Evolutionary conservation across 2,113 vertebrate species (phyloP).

Genomic region (Microcebus tavaratra): DNA sequence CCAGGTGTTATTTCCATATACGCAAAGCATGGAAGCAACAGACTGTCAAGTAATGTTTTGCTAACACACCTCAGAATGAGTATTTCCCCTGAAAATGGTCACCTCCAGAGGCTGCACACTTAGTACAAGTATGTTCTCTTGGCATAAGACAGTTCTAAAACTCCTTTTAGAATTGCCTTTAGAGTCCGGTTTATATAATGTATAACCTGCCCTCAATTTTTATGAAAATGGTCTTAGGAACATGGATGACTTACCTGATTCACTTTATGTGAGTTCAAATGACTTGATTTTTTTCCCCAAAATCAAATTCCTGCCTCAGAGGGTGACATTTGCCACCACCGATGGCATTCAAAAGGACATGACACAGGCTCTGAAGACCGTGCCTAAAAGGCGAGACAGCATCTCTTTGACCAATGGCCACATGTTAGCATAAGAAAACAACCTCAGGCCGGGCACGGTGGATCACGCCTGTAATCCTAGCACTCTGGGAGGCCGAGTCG

Average conservation of each 20-base stretch:
- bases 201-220: neutral
- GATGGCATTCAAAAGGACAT: neutral
- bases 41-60: neutral
- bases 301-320: slow-evolving; percentile 9
- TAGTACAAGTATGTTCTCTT: neutral
- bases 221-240: neutral
- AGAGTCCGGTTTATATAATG: neutral
- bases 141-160: neutral
- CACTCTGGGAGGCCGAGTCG: no score
- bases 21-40: neutral
- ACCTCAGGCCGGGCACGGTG: neutral
- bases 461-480: no score
- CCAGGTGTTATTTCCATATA: neutral
- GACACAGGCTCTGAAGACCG: neutral
- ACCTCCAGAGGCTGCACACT: neutral
- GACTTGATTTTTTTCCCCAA: neutral
- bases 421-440: neutral
- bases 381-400: neutral
- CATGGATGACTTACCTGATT: neutral
- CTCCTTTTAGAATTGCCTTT: neutral
- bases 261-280: neutral
- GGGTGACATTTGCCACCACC: neutral
- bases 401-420: neutral
- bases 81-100: neutral
- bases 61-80: neutral